Conservation (phyloP, 1,140 invertebrate genomes). For the Idris sp. region DNA sequence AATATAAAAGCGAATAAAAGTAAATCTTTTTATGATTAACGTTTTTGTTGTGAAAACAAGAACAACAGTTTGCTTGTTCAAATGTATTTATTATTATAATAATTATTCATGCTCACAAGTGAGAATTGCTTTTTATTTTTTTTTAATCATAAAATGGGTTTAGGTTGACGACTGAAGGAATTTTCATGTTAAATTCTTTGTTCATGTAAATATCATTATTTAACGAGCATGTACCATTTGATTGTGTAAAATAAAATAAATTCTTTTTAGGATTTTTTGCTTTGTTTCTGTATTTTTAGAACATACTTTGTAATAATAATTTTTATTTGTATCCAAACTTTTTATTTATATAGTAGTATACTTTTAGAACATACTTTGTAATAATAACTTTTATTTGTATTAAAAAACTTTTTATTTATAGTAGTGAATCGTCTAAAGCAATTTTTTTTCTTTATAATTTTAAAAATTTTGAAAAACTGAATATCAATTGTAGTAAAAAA, state of each 20-base stretch:
- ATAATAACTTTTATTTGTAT: too few species aligned
- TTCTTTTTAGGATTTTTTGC: too few species aligned
- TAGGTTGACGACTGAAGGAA: slow-evolving; percentile 2
- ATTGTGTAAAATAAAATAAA: slow-evolving; percentile 40
- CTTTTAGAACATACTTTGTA: too few species aligned
- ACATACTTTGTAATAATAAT: too few species aligned
- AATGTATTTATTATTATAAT: slow-evolving; percentile 30
- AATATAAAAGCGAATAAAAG: slow-evolving; percentile 51
- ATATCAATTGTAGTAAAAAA: too few species aligned
- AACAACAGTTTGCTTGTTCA: slow-evolving; percentile 1
- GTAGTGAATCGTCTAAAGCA: too few species aligned
- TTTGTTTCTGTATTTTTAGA: too few species aligned
- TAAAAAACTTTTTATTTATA: too few species aligned
- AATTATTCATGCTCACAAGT: slow-evolving; percentile 15
- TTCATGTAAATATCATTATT: slow-evolving; percentile 38
- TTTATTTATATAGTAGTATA: too few species aligned
- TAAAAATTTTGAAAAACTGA: too few species aligned
- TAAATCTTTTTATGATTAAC: slow-evolving; percentile 41
- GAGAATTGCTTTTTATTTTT: slow-evolving; percentile 11
- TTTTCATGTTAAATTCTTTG: slow-evolving; percentile 22
- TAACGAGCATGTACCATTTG: slow-evolving; percentile 28
- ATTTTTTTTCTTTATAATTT: too few species aligned
- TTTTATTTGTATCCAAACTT: too few species aligned
- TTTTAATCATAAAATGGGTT: slow-evolving; percentile 1
- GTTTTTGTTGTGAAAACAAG: slow-evolving; percentile 11